A percentile compares a stretch with the other conserved stretches of the same genome.
phyloP scores from a whole-genome alignment of 2,113 vertebrate species.

The Rhineura floridana region DNA sequence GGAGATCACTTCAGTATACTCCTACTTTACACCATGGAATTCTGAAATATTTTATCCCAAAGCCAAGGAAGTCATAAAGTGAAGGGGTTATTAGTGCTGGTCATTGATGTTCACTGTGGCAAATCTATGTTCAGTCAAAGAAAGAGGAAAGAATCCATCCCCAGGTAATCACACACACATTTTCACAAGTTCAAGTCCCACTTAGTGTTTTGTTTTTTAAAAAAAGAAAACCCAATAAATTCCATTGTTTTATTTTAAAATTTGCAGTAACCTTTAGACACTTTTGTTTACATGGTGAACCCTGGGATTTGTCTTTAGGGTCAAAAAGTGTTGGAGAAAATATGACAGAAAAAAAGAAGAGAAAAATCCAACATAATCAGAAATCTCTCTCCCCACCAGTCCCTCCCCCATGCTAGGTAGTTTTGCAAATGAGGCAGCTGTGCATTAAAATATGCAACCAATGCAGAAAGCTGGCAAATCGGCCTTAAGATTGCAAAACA shows the following conservation, averaged over 20 bases:
- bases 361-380: no score
- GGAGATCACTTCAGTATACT: neutral
- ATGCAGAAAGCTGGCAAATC: no score
- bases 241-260: constrained; percentile 8
- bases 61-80: constrained; percentile 13
- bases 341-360: neutral
- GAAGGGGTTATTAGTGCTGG: constrained; percentile 34
- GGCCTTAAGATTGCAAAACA: no score
- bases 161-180: constrained; percentile 51
- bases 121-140: constrained; percentile 27
- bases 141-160: constrained; percentile 38
- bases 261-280: neutral
- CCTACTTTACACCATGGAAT: neutral
- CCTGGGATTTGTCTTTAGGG: neutral
- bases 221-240: constrained; percentile 10
- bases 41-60: neutral
- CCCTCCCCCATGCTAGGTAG: no score
- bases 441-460: no score
- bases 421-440: no score
- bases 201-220: neutral
- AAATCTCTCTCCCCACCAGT: no score
- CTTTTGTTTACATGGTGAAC: neutral
- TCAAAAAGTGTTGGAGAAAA: neutral
- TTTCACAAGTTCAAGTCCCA: constrained; percentile 57
- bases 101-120: constrained; percentile 37